Conservation (phyloP, 1,140 invertebrate genomes). For the Drosophila ironensis region DNA sequence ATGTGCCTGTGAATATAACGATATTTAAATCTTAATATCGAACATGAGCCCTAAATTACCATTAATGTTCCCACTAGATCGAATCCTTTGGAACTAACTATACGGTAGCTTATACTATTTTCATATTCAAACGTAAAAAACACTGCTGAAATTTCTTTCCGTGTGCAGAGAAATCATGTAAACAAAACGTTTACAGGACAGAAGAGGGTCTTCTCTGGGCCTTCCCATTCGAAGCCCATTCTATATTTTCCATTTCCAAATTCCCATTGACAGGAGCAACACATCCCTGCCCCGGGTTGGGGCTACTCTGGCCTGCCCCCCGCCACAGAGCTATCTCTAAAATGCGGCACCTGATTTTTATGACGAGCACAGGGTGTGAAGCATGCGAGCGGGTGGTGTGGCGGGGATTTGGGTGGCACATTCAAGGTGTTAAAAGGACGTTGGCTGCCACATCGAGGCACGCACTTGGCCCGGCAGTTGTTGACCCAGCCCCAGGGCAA, state of each 20-base stretch:
- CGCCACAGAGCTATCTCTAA: constrained; percentile 25
- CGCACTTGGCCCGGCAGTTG: constrained; percentile 23
- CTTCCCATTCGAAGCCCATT: background rate
- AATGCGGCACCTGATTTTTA: constrained; percentile 52
- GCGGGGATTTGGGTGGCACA: background rate
- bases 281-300: background rate
- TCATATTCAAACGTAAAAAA: background rate
- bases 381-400: background rate
- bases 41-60: too few relatives aligned
- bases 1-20: too few relatives aligned
- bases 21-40: too few relatives aligned
- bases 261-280: constrained; percentile 31
- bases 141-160: background rate
- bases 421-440: constrained; percentile 36
- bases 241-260: constrained; percentile 27
- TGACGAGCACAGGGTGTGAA: constrained; percentile 17
- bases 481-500: constrained; percentile 47
- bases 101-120: too few relatives aligned
- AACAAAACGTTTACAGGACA: constrained; percentile 68
- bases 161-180: constrained; percentile 47
- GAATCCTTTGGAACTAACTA: too few relatives aligned
- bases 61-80: too few relatives aligned
- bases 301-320: constrained; percentile 31
- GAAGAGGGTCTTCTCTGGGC: constrained; percentile 2
- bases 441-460: constrained; percentile 22